Base-by-base conservation (phyloP, 1,140 invertebrate species). In the Metopolophium dirhodum region DNA sequence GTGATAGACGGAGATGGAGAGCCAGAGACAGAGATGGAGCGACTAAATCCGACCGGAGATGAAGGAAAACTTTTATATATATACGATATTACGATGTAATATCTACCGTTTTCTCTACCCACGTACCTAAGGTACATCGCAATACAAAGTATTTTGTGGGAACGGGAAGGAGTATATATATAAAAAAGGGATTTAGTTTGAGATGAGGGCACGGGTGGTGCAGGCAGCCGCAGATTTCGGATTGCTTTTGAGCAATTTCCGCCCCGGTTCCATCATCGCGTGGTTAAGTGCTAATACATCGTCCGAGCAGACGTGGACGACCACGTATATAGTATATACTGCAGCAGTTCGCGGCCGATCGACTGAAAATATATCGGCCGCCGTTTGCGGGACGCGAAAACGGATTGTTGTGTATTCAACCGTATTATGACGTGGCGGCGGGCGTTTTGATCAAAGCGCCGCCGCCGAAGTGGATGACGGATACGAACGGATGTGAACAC, bases 341-440 rank as follows among this genome's bases (percentile, higher is more conserved):
- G 22, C 20, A 22, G 2, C 9, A n/a, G 35, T 26, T 4, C 49
- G 22, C 37, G 51, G 23, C 51, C 88, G 51, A 41, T 57, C 51
- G 88, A 4, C 6, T 23, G 23, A 89, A 54, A 57, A 89, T 3
- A 35, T 89, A 89, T 89, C 51, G 47, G 47, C 7, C 30, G 30
- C 23, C 87, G 87, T 89, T 89, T 37, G 87, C 22, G 51, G 54
- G 41, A 89, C 23, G 47, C 11, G 35, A 89, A 89, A 89, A 89
- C 51, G 88, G 88, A 89, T 89, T 89, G 51, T 54, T 57, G 88
- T 89, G 51, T 89, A 89, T 89, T 89, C 88, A 89, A 89, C n/a
- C 88, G 35, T 57, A 89, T 89, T 57, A 89, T 89, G 88, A 57
- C 22, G 51, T 3, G 35, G 45, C 14, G 45, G 35, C 35, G 49